Evolutionary conservation across 2,797 vertebrate species (phyloP), one percentile per base, ranked within the genome.

Genomic region (Pseudochirops cupreus): DNA sequence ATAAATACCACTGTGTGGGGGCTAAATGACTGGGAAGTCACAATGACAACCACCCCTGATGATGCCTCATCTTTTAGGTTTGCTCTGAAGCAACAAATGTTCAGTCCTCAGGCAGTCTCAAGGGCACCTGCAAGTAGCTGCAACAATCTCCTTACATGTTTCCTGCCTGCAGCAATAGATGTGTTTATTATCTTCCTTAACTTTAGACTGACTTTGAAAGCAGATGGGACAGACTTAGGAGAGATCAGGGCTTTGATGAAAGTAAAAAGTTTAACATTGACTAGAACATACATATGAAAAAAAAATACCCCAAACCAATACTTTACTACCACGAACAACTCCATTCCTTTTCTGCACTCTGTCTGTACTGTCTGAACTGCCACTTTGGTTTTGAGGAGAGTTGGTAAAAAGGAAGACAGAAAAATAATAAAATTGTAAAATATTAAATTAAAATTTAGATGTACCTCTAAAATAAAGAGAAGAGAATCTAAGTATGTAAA

Each of bases 101-200:
- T 93, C 29, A 5, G 26, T 74, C 11, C 0, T 89, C 21, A 89
- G 16, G 21, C 0, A 1, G 0, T 54, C 29, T 11, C 7, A 55
- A 26, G 1, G 39, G 39, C 33, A 91, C 21, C 92, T 1, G 11
- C 58, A 74, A 91, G 50, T 55, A 29, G 50, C 24, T 94, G 91
- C 55, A 96, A 91, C 16, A 56, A 0, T 16, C 0, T 9, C 26
- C 16, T 92, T 90, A 46, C 50, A 0, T 46, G 24, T 56, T 29
- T 53, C 31, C 0, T 93, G 24, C 5, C 18, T 91, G 0, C n/a
- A 89, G 16, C 0, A 33, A 52, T 93, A 59, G 74, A 82, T 46
- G 24, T 26, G 21, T 46, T 82, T 46, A 82, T 82, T 46, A 87
- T 50, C 10, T 87, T 46, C 74, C 24, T 87, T 50, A 87, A 87